These are phyloP conservation scores for Pangasius mekongensis DNA, from an alignment of 2,797 vertebrate species.

Conservation along the genomic window DNA sequence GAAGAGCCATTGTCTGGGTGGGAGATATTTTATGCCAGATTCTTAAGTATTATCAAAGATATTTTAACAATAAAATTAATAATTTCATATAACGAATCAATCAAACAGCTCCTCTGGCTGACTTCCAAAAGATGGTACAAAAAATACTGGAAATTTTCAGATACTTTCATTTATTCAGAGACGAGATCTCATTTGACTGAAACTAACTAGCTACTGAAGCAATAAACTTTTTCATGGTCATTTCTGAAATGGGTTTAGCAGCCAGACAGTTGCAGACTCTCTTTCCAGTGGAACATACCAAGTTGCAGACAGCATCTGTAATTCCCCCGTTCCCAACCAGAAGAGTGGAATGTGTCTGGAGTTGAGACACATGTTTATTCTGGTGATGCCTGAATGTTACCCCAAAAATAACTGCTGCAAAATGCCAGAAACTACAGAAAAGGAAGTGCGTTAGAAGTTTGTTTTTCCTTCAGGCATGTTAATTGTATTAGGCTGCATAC, in stretches of 20 bases:
- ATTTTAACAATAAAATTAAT: not conserved
- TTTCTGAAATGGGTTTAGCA: not conserved
- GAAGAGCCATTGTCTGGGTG: not conserved
- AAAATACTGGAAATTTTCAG: not conserved
- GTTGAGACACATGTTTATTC: not conserved
- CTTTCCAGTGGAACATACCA: not conserved
- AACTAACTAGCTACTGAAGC: not conserved
- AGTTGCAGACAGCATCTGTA: not conserved
- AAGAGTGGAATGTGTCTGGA: constrained; percentile 6
- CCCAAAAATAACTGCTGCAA: not conserved
- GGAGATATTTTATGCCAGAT: not conserved
- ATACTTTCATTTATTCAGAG: not conserved
- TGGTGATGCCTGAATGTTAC: not conserved
- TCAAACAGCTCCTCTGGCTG: not conserved
- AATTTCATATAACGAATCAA: not conserved
- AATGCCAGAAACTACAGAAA: not conserved
- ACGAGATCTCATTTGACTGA: not conserved
- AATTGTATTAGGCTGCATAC: not conserved
- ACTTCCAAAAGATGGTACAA: not conserved
- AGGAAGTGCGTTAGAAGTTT: not conserved
- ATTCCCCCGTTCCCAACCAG: not conserved
- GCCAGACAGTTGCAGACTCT: not conserved
- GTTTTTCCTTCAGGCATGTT: not conserved
- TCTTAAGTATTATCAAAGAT: not conserved
- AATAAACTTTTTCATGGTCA: not conserved